Evolutionary conservation across 2,797 vertebrate species (phyloP).

Genomic region (Malurus leucopterus): DNA sequence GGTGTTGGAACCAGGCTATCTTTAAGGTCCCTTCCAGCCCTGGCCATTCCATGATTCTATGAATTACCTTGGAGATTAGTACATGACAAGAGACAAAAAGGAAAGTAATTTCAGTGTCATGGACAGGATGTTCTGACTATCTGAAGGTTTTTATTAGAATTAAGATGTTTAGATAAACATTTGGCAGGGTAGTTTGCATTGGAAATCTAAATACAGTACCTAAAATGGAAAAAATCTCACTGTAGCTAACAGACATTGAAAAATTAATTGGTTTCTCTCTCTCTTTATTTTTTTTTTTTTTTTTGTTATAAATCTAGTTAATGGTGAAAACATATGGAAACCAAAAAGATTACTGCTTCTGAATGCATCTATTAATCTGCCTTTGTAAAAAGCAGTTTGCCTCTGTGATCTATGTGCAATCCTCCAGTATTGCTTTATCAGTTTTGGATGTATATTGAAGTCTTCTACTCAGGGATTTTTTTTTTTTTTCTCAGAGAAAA

Average conservation of each 20-base stretch:
- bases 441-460: neutral
- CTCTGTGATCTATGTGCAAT: neutral
- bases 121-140: neutral
- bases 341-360: neutral
- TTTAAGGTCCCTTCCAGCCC: neutral
- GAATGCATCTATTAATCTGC: neutral
- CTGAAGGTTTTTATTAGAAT: neutral
- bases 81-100: neutral
- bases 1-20: neutral
- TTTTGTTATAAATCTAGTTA: neutral
- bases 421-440: neutral
- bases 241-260: neutral
- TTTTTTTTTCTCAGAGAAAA: neutral
- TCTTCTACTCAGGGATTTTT: neutral
- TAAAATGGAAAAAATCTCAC: neutral
- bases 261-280: neutral
- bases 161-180: neutral
- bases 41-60: neutral
- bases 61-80: neutral
- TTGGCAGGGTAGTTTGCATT: neutral
- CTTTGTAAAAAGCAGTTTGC: neutral
- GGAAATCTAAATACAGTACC: neutral
- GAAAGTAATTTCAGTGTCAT: neutral
- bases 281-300: no score
- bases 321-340: neutral